Evolutionary conservation across 2,797 vertebrate species (phyloP), one percentile per base, ranked within the genome.

Genomic region (Carduelis carduelis): DNA sequence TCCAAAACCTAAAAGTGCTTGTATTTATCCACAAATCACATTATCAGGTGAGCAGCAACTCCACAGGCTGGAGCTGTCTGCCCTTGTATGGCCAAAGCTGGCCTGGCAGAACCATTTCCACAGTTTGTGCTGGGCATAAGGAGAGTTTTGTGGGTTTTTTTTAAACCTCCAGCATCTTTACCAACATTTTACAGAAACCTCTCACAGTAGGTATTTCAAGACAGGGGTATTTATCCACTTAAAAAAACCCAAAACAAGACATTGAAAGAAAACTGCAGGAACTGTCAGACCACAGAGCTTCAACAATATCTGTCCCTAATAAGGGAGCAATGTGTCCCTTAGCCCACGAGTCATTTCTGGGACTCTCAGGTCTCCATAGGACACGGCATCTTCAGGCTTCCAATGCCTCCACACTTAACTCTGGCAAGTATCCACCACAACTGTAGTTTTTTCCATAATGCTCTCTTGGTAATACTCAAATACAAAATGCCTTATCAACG

Each of bases 241-340:
- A 8, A 56, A 37, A 28, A 23, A 22, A 3, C 1, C 1, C 35
- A 24, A 72, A 35, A 8, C 19, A 74, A 84, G 59, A 24, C 0
- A 1, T 12, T 78, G 35, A 55, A 65, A 50, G 39, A 22, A 55
- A 90, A 37, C 49, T 50, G 39, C 55, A 53, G 68, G 47, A 83
- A 26, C 28, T 20, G 41, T 41, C 30, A 65, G 24, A 24, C 3
- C 24, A 44, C 44, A 81, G 61, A 59, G 39, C 41, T 70, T 28
- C 22, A 71, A 7, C 7, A 39, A 0, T 11, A 19, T 2, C 57
- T 52, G 39, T 7, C 68, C 47, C 37, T 12, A 68, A 12, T 8
- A 14, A 0, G 0, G 19, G 26, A 43, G 13, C n/a, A 47, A 7
- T 1, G 8, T 23, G 8, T 12, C 57, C 34, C 35, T 37, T 24